Conservation (phyloP, 2,113 vertebrate species). For the Jacana jacana region DNA sequence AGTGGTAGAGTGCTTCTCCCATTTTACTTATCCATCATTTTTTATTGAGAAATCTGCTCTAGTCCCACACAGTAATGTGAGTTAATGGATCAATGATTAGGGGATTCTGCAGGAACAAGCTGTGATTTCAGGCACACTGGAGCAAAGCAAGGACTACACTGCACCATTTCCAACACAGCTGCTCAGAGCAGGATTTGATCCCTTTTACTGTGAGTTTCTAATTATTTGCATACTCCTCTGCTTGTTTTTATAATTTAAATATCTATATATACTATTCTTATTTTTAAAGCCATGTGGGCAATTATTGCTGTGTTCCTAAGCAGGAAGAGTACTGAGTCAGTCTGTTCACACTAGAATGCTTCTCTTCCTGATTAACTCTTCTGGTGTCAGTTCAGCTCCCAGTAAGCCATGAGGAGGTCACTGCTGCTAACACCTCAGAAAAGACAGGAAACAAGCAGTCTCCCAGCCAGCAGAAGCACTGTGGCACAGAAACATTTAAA, state of each 20-base stretch:
- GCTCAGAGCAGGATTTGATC: constrained; percentile 28
- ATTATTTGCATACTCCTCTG: not conserved
- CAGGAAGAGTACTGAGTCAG: not conserved
- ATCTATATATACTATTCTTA: not conserved
- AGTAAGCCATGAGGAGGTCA: not conserved
- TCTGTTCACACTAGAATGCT: not conserved
- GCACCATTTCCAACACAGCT: not conserved
- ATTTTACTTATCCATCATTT: constrained; percentile 69
- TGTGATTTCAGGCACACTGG: constrained; percentile 15
- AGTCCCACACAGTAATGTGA: constrained; percentile 65
- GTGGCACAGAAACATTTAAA: not conserved
- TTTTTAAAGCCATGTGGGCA: too few relatives aligned
- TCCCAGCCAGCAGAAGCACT: not conserved
- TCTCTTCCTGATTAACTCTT: not conserved
- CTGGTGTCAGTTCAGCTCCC: not conserved
- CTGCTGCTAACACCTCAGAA: not conserved
- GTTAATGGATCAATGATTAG: constrained; percentile 65
- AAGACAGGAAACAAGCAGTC: not conserved
- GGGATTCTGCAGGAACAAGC: constrained; percentile 14
- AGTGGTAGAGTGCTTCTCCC: constrained; percentile 66
- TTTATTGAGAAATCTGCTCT: constrained; percentile 70
- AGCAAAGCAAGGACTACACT: not conserved
- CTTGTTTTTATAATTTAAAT: not conserved
- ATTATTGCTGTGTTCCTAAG: not conserved
- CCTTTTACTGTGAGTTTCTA: not conserved